These are phyloP conservation scores for Sylvia borin DNA, from an alignment of 2,797 vertebrate genomes.

Conservation along the genomic window DNA sequence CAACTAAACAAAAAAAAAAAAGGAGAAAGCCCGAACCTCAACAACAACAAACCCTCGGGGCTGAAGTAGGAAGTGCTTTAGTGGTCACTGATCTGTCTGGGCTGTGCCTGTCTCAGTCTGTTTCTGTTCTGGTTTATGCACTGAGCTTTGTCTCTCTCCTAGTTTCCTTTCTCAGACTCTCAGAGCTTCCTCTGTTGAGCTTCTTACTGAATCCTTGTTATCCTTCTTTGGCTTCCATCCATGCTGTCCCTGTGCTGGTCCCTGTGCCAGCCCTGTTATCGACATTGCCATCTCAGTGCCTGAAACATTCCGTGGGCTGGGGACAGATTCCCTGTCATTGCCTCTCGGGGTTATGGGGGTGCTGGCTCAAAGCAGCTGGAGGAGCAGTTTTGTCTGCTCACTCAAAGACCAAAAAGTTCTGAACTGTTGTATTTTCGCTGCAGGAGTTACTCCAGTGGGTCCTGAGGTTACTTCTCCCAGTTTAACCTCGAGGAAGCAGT, in stretches of 20 bases:
- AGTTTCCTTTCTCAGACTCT: conserved; percentile 6
- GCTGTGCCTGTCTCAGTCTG: background rate
- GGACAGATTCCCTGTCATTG: background rate
- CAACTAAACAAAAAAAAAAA: background rate
- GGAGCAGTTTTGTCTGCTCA: background rate
- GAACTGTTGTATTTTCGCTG: background rate
- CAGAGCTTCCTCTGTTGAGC: conserved; percentile 39
- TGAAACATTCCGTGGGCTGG: accelerated
- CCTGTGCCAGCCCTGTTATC: background rate
- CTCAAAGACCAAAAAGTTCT: accelerated
- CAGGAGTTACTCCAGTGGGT: background rate
- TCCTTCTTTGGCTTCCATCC: background rate
- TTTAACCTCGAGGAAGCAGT: background rate
- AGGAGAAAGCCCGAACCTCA: background rate
- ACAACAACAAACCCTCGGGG: background rate
- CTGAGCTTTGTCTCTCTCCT: background rate
- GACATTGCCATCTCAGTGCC: accelerated
- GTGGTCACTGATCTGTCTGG: background rate
- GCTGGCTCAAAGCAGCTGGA: background rate
- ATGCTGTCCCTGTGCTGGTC: accelerated
- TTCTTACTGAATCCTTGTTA: background rate
- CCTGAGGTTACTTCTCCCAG: background rate
- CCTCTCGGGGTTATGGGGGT: background rate
- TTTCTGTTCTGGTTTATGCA: conserved; percentile 21
- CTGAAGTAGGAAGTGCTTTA: background rate